A percentile compares a stretch with the other conserved stretches of the same genome.
Conservation (phyloP, 2,113 vertebrate species). For the Actinemys pallida region DNA sequence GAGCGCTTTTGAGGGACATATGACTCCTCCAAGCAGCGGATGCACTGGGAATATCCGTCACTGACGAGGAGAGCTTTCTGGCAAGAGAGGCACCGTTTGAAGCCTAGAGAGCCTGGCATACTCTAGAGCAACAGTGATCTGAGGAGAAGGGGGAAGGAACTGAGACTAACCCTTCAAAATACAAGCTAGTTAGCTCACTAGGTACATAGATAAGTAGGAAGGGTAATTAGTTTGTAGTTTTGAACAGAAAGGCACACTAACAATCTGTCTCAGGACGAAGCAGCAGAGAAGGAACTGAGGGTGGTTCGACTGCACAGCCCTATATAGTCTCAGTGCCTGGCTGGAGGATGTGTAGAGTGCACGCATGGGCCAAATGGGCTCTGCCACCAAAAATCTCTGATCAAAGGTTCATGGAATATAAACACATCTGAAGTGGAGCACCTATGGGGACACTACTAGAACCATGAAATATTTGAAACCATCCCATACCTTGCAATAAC, state of each 20-base stretch:
- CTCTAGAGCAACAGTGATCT: neutral
- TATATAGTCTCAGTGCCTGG: neutral
- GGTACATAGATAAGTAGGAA: too few species aligned
- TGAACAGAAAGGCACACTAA: neutral
- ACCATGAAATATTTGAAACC: neutral
- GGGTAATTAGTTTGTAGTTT: neutral
- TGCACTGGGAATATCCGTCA: too few species aligned
- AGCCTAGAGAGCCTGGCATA: neutral
- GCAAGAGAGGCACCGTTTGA: neutral
- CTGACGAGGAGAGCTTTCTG: neutral
- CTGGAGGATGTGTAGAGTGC: neutral
- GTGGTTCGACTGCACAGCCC: neutral
- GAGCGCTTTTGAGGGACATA: neutral
- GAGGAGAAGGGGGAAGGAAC: neutral
- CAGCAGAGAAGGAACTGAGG: neutral
- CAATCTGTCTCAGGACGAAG: neutral
- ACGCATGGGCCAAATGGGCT: neutral
- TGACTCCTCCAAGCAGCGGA: neutral
- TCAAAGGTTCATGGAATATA: neutral
- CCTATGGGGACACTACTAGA: neutral
- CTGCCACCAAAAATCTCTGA: neutral
- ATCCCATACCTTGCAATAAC: constrained; percentile 85
- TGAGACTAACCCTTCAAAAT: neutral
- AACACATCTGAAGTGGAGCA: neutral
- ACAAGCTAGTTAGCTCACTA: neutral